phyloP scores from a whole-genome alignment of 2,797 vertebrate species.

The Ctenochaetus hawaiiensis region DNA sequence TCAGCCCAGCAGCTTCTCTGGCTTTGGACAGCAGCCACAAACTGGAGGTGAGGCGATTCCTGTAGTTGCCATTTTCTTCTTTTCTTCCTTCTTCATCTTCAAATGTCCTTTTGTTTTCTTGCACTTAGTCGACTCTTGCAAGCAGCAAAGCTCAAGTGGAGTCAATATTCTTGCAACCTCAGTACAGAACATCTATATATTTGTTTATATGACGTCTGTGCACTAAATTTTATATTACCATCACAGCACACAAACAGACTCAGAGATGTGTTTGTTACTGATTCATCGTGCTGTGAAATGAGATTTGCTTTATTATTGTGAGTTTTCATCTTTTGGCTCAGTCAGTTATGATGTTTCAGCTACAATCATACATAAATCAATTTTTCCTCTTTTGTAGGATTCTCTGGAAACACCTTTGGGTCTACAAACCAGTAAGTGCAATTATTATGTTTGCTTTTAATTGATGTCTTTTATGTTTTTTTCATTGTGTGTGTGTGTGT shows the following conservation, averaged over 20 bases:
- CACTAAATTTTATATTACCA: background rate
- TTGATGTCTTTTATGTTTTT: background rate
- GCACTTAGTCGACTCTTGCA: background rate
- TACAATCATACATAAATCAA: background rate
- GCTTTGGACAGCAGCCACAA: slow-evolving; percentile 88
- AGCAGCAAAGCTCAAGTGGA: background rate
- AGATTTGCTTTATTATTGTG: background rate
- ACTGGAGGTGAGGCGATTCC: slow-evolving; percentile 76
- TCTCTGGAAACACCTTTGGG: slow-evolving; percentile 88
- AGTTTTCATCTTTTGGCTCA: background rate
- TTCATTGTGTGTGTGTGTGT: background rate
- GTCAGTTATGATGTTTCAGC: background rate
- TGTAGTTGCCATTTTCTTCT: slow-evolving; percentile 7
- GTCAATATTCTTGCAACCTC: background rate
- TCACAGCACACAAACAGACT: background rate
- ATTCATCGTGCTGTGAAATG: background rate
- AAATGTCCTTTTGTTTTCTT: slow-evolving; percentile 5
- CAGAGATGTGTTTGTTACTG: background rate
- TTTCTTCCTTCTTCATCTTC: background rate
- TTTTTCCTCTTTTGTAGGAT: slow-evolving; percentile 80
- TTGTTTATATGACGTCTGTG: background rate
- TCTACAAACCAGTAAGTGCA: slow-evolving; percentile 91
- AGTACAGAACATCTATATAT: background rate
- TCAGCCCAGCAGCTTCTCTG: slow-evolving; percentile 88
- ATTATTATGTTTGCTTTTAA: slow-evolving; percentile 4